Percentiles rank a stretch among this genome's conserved stretches.
Conservation (phyloP, 2,113 vertebrate species). For the Lampris incognitus region DNA sequence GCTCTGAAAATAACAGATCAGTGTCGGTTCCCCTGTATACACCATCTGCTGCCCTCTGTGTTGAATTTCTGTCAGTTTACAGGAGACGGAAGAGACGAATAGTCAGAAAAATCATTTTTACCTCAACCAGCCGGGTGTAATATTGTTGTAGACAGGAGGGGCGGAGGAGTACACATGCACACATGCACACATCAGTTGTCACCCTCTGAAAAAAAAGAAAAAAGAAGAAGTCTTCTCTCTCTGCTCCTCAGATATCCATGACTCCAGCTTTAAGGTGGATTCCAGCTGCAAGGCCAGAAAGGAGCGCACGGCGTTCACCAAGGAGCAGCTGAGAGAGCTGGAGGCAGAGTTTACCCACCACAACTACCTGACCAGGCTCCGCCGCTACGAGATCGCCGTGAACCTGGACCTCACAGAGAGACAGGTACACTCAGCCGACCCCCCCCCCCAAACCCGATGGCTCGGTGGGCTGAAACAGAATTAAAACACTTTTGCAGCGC, state of each 20-base stretch:
- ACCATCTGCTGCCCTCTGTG: too few relatives aligned
- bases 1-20: too few relatives aligned
- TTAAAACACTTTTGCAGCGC: neutral
- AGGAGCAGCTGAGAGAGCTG: constrained; percentile 94
- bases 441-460: neutral
- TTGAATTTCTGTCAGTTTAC: too few relatives aligned
- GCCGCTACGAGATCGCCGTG: constrained; percentile 97
- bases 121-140: too few relatives aligned
- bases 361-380: constrained; percentile 95
- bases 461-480: neutral
- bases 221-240: neutral
- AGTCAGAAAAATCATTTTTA: neutral
- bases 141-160: neutral
- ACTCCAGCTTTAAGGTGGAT: constrained; percentile 82
- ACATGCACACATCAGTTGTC: too few relatives aligned
- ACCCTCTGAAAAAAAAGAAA: neutral
- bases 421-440: constrained; percentile 82
- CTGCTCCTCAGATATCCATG: constrained; percentile 83
- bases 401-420: constrained; percentile 97
- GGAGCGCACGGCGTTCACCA: constrained; percentile 96
- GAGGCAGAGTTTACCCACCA: constrained; percentile 97
- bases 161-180: neutral
- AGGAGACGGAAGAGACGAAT: neutral
- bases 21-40: too few relatives aligned
- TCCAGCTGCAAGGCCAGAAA: constrained; percentile 90